phyloP scores from a whole-genome alignment of 2,888 invertebrate genomes.

The Hoplodrina blanda region DNA sequence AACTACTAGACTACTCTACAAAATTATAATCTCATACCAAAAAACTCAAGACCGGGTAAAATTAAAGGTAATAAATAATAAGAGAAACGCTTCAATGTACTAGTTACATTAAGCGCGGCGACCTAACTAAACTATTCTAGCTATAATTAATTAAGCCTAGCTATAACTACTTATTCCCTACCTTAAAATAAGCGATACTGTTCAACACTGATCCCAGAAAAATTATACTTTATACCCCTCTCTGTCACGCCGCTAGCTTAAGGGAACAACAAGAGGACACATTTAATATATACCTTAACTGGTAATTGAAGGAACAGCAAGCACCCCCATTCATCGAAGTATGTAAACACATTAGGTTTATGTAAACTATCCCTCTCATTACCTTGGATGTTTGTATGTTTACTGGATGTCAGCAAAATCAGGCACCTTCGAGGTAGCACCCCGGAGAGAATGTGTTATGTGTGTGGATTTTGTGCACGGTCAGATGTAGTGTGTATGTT shows the following conservation, averaged over 20 bases:
- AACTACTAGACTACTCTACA: constrained; percentile 52
- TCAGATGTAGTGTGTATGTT: not conserved
- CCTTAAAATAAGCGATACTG: constrained; percentile 38
- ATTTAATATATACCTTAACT: constrained; percentile 65
- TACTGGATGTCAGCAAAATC: constrained; percentile 27
- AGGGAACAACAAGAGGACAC: constrained; percentile 51
- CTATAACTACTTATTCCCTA: constrained; percentile 29
- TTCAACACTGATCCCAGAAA: constrained; percentile 49
- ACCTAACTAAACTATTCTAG: constrained; percentile 23
- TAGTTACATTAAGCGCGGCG: constrained; percentile 45
- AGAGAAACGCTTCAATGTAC: constrained; percentile 50
- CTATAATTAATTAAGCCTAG: constrained; percentile 23
- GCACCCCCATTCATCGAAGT: constrained; percentile 72
- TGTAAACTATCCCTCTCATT: constrained; percentile 39
- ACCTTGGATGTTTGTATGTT: constrained; percentile 29
- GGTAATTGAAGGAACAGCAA: constrained; percentile 71
- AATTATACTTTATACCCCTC: constrained; percentile 63
- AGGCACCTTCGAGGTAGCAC: constrained; percentile 11
- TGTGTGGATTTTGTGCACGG: not conserved
- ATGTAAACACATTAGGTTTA: constrained; percentile 54
- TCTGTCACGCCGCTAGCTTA: constrained; percentile 70
- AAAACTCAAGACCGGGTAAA: constrained; percentile 49
- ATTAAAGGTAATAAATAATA: constrained; percentile 49
- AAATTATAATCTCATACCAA: constrained; percentile 51
- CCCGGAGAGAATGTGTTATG: not conserved